Percentiles rank a stretch among this genome's conserved stretches.
These are phyloP conservation scores for Lacerta bilineata DNA, from an alignment of 2,797 vertebrate species.

Conservation along the genomic window DNA sequence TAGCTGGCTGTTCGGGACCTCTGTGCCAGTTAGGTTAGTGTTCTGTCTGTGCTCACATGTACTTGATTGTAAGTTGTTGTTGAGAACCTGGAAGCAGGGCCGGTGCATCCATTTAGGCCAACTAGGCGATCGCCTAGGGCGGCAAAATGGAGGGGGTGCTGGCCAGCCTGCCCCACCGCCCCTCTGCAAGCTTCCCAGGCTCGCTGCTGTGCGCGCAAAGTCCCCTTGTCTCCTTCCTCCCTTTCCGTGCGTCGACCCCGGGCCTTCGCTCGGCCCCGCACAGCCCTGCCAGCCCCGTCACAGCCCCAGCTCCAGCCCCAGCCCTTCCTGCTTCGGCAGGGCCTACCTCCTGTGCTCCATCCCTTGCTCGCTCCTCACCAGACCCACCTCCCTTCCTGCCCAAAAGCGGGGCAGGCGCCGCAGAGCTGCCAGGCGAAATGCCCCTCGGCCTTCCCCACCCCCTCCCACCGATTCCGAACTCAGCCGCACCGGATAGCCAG, in stretches of 20 bases:
- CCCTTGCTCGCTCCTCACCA: constrained; percentile 6
- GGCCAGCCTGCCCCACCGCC: too few relatives aligned
- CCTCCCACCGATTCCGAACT: too few relatives aligned
- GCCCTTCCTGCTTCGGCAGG: constrained; percentile 38
- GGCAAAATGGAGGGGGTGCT: too few relatives aligned
- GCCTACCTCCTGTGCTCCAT: constrained; percentile 32
- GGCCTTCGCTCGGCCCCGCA: constrained; percentile 25
- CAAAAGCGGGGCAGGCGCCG: not conserved
- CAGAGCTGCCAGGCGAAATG: not conserved
- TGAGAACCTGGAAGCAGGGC: not conserved
- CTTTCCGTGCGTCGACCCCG: constrained; percentile 12
- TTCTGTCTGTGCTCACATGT: too few relatives aligned
- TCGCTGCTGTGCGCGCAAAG: not conserved
- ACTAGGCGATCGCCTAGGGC: too few relatives aligned
- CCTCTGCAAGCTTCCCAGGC: not conserved
- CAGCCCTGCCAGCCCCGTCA: constrained; percentile 24
- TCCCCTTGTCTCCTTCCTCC: not conserved
- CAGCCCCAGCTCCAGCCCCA: constrained; percentile 19
- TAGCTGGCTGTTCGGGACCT: not conserved
- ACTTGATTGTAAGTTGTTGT: not conserved
- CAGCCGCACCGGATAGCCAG: too few relatives aligned
- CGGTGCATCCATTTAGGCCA: too few relatives aligned
- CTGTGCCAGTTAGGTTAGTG: not conserved
- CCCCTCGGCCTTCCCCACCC: not conserved
- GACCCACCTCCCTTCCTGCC: constrained; percentile 23